phyloP scores from a whole-genome alignment of 1,140 invertebrate genomes.

The Nebria ingens region DNA sequence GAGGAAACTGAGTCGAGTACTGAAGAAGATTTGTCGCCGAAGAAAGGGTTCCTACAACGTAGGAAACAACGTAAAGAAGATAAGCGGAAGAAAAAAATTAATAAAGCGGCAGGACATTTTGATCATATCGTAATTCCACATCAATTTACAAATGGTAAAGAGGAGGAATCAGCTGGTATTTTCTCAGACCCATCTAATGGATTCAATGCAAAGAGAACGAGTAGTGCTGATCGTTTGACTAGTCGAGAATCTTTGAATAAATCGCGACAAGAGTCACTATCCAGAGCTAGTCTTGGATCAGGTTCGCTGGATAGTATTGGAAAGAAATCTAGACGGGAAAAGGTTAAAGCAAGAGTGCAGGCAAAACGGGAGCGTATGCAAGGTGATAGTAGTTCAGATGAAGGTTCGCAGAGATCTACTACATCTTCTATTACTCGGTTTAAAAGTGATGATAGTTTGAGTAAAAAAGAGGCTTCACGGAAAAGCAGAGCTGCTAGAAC shows the following conservation, averaged over 20 bases:
- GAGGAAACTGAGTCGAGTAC: conserved; percentile 48
- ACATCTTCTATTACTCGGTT: conserved; percentile 52
- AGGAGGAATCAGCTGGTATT: conserved; percentile 37
- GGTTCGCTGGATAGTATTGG: conserved; percentile 40
- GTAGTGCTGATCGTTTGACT: conserved; percentile 2
- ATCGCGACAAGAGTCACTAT: conserved; percentile 13
- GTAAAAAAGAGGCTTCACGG: conserved; percentile 42
- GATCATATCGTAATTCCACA: conserved; percentile 41
- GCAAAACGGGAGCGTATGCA: conserved; percentile 48
- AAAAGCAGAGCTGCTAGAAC: conserved; percentile 57
- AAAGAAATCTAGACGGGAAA: conserved; percentile 43
- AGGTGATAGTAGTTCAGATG: conserved; percentile 60
- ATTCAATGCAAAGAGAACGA: not conserved
- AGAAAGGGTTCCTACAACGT: conserved; percentile 37
- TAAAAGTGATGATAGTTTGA: conserved; percentile 54
- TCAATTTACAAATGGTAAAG: conserved; percentile 32
- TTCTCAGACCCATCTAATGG: conserved; percentile 27
- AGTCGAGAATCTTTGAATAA: conserved; percentile 23
- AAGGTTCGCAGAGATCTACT: conserved; percentile 53
- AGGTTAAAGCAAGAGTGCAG: conserved; percentile 50
- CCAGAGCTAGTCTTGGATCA: conserved; percentile 31
- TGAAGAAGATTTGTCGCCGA: conserved; percentile 45
- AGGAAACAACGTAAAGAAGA: conserved; percentile 36
- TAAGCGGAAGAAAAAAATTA: conserved; percentile 24
- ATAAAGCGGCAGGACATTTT: conserved; percentile 34